Conservation (phyloP, 2,113 vertebrate species). For the Syngnathoides biaculeatus region DNA sequence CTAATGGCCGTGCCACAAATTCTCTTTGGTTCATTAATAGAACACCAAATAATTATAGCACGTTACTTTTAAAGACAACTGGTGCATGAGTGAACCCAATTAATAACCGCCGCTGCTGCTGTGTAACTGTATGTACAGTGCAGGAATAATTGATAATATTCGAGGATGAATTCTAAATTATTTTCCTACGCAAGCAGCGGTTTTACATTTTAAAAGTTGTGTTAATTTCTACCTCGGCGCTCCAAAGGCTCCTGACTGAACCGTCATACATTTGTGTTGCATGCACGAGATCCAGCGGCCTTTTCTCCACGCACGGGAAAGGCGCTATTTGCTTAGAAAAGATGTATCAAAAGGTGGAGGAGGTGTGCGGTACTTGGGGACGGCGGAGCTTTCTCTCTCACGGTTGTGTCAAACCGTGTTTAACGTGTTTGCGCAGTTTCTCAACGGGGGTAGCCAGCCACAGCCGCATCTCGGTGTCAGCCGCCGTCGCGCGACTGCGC, state of each 20-base stretch:
- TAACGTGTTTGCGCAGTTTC: slow-evolving; percentile 68
- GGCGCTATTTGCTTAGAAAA: slow-evolving; percentile 25
- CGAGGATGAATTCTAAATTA: no score
- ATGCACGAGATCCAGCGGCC: slow-evolving; percentile 7
- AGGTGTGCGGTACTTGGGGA: slow-evolving; percentile 29
- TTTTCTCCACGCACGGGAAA: slow-evolving; percentile 9
- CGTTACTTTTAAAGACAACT: neutral
- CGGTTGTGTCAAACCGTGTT: slow-evolving; percentile 67
- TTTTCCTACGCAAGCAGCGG: no score
- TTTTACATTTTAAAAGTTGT: no score
- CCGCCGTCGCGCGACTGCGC: slow-evolving; percentile 61
- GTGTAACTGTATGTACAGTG: neutral
- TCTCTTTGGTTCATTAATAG: slow-evolving; percentile 29
- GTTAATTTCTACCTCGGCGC: no score
- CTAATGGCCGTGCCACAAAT: slow-evolving; percentile 10
- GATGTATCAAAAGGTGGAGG: slow-evolving; percentile 42
- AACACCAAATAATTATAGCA: slow-evolving; percentile 23
- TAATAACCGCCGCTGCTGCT: neutral
- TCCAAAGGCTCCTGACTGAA: slow-evolving; percentile 3
- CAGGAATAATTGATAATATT: neutral
- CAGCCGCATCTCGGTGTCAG: slow-evolving; percentile 64
- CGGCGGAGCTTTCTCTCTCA: slow-evolving; percentile 51
- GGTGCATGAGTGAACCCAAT: neutral
- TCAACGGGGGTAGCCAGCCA: slow-evolving; percentile 68
- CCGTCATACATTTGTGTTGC: neutral